Evolutionary conservation across 2,113 vertebrate species (phyloP), one percentile per base, ranked within the genome.

Genomic region (Columba livia): DNA sequence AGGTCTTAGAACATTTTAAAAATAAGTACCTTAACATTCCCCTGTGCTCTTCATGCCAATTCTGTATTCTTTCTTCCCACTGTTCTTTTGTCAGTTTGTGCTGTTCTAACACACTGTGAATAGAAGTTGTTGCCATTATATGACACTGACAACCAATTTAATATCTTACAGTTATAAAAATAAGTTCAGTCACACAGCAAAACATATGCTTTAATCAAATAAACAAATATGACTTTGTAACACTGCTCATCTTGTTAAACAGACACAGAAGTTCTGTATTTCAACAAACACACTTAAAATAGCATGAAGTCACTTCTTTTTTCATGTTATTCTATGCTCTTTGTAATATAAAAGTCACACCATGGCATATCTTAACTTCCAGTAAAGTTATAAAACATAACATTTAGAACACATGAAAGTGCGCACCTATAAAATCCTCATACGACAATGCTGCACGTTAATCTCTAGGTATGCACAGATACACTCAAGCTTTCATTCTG

Each of bases 21-120:
- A 1, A 2, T 42, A 36, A 66, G 70, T 97, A 99, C 99, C 99
- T 99, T 93, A 99, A 98, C 99, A 99, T 99, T 96, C 99, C 99
- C 95, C 98, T 98, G 91, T 99, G 99, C 60, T 99, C 99, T 88
- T 99, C 99, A 51, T 99, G 99, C 99, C 99, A 99, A 38, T 98
- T 99, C 97, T 99, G 99, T 98, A 99, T 99, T 96, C 99, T 98
- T 97, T 99, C 99, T 97, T 99, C 99, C 99, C 99, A 99, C 81
- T 99, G 99, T 88, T 99, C 99, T 98, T 99, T 99, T 80, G 99
- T 99, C 92, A 99, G 97, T 97, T 99, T 99, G 97, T 99, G 99
- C 94, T 99, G 99, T 94, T 99, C 99, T 97, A 99, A 98, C 81
- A 99, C 99, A 32, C 99, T 99, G 83, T 64, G 94, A 96, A 89